Percentiles rank a stretch among this genome's conserved stretches.
Evolutionary conservation across 1,140 invertebrate genomes (phyloP).

Genomic region (Vollenhovia emeryi): DNA sequence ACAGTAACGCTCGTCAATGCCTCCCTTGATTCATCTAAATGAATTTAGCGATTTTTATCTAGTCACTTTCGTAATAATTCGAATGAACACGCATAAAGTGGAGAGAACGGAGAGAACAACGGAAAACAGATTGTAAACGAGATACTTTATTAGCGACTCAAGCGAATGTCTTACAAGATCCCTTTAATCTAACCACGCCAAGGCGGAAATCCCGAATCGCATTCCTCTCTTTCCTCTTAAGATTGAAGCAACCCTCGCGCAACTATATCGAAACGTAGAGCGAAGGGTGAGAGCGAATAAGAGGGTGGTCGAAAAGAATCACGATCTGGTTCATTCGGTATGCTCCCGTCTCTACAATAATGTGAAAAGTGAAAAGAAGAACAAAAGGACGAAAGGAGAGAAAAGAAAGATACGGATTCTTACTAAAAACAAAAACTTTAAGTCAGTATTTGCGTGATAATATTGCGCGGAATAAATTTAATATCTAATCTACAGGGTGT

Average conservation of each 20-base stretch:
- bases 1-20: not conserved
- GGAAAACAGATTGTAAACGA: slow-evolving; percentile 22
- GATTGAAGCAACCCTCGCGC: slow-evolving; percentile 22
- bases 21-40: not conserved
- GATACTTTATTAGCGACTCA: slow-evolving; percentile 44
- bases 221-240: slow-evolving; percentile 54
- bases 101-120: not conserved
- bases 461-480: not conserved
- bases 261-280: not conserved
- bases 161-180: slow-evolving; percentile 50
- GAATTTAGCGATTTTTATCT: not conserved
- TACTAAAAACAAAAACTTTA: slow-evolving; percentile 34
- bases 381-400: not conserved
- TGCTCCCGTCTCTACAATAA: not conserved
- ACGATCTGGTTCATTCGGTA: slow-evolving; percentile 27
- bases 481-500: no score
- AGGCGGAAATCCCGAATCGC: slow-evolving; percentile 42
- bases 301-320: slow-evolving; percentile 43
- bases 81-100: not conserved
- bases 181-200: slow-evolving; percentile 54
- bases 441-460: slow-evolving; percentile 35
- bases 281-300: slow-evolving; percentile 10
- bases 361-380: not conserved
- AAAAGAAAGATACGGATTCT: not conserved
- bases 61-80: not conserved